These are phyloP conservation scores for Fundulus diaphanus DNA, from an alignment of 2,797 vertebrate species.

Conservation along the genomic window DNA sequence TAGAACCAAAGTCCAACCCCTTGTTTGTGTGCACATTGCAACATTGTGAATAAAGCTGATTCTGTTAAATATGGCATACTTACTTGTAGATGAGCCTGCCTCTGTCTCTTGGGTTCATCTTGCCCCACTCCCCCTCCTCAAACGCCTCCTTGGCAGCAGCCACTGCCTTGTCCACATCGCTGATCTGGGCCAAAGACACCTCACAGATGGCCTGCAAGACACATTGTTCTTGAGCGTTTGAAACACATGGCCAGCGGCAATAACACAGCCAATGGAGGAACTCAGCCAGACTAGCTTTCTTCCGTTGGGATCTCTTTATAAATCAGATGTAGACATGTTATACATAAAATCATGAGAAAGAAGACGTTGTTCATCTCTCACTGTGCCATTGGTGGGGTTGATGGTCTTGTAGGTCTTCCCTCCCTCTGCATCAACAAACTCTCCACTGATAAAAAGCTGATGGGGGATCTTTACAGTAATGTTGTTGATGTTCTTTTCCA, in stretches of 20 bases:
- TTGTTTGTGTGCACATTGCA: too few species aligned
- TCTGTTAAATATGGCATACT: constrained; percentile 16
- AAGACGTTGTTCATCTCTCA: constrained; percentile 43
- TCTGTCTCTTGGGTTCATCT: constrained; percentile 88
- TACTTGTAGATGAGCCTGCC: constrained; percentile 88
- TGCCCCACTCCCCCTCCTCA: constrained; percentile 88
- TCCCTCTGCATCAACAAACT: constrained; percentile 86
- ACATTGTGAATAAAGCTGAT: too few species aligned
- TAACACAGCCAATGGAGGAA: not conserved
- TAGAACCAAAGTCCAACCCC: too few species aligned
- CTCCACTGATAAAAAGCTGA: constrained; percentile 88
- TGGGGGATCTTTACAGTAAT: constrained; percentile 87
- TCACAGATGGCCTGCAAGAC: constrained; percentile 85
- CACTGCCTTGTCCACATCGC: constrained; percentile 88
- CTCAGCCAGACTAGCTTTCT: not conserved
- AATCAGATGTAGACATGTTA: not conserved
- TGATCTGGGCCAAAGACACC: constrained; percentile 86
- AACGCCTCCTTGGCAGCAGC: constrained; percentile 88
- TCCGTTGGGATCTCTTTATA: not conserved
- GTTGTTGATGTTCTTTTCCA: constrained; percentile 84
- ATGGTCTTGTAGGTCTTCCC: constrained; percentile 86
- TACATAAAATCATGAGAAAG: not conserved
- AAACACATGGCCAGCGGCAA: not conserved
- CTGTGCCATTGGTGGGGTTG: constrained; percentile 86
- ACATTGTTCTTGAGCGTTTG: not conserved